Conservation (phyloP, 2,888 invertebrate species). For the Neria commutata region DNA sequence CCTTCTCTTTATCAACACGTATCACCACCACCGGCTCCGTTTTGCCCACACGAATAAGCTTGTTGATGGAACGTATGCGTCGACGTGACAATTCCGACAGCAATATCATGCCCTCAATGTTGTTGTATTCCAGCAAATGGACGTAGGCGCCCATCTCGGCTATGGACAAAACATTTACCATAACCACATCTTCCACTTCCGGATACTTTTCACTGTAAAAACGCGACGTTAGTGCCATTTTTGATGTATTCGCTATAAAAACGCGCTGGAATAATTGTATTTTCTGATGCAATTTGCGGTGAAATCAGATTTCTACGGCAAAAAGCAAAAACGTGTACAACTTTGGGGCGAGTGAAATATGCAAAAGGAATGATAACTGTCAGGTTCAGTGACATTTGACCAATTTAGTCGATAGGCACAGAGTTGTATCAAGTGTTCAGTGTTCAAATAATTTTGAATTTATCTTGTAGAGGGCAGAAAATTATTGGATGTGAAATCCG, state of each 20-base stretch:
- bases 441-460: too few species aligned
- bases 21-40: slow-evolving; percentile 99
- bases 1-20: slow-evolving; percentile 99
- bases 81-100: slow-evolving; percentile 96
- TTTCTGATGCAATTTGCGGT: slow-evolving; percentile 28
- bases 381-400: slow-evolving; percentile 20
- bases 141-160: slow-evolving; percentile 99
- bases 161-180: slow-evolving; percentile 97
- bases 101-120: slow-evolving; percentile 99
- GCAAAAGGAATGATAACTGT: slow-evolving; percentile 24
- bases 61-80: slow-evolving; percentile 99
- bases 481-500: too few species aligned
- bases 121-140: slow-evolving; percentile 95
- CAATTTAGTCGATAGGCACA: too few species aligned
- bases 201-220: slow-evolving; percentile 98
- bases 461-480: too few species aligned
- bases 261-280: not conserved
- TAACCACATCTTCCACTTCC: slow-evolving; percentile 98
- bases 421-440: too few species aligned
- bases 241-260: too few species aligned
- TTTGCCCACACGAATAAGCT: slow-evolving; percentile 96
- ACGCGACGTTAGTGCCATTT: slow-evolving; percentile 91
- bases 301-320: slow-evolving; percentile 25
- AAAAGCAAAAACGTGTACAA: slow-evolving; percentile 54
- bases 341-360: slow-evolving; percentile 29